These are phyloP conservation scores for Amphiprion percula DNA, from an alignment of 2,113 vertebrate genomes.

Conservation along the genomic window DNA sequence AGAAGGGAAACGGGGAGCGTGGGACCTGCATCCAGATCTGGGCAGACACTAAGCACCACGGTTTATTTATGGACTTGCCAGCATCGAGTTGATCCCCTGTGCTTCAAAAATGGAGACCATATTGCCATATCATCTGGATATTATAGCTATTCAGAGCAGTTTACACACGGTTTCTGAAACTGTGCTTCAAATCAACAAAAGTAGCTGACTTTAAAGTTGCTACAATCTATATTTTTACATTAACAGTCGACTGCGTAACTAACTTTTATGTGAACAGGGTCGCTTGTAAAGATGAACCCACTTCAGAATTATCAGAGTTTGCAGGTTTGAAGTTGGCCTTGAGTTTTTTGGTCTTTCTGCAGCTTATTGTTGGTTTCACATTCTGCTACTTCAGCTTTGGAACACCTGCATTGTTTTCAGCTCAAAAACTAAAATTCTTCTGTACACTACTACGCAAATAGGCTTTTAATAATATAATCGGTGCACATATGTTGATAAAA, in stretches of 20 bases:
- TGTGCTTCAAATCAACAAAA: constrained; percentile 34
- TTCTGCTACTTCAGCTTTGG: neutral
- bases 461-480: no score
- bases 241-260: neutral
- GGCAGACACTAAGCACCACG: constrained; percentile 35
- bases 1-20: constrained; percentile 58
- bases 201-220: neutral
- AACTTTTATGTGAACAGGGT: neutral
- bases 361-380: neutral
- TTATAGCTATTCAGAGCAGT: constrained; percentile 29
- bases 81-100: constrained; percentile 54
- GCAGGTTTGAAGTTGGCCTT: neutral
- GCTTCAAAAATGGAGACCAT: constrained; percentile 48
- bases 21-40: constrained; percentile 60
- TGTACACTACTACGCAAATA: no score
- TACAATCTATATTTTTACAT: neutral
- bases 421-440: no score
- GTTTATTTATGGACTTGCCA: constrained; percentile 70
- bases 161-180: constrained; percentile 34
- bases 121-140: constrained; percentile 64
- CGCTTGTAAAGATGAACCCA: neutral
- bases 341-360: neutral
- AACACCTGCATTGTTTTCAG: neutral
- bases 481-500: no score
- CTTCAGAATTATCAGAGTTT: neutral